Evolutionary conservation across 1,140 invertebrate species (phyloP), one percentile per base, ranked within the genome.

Genomic region (Atta colombica): DNA sequence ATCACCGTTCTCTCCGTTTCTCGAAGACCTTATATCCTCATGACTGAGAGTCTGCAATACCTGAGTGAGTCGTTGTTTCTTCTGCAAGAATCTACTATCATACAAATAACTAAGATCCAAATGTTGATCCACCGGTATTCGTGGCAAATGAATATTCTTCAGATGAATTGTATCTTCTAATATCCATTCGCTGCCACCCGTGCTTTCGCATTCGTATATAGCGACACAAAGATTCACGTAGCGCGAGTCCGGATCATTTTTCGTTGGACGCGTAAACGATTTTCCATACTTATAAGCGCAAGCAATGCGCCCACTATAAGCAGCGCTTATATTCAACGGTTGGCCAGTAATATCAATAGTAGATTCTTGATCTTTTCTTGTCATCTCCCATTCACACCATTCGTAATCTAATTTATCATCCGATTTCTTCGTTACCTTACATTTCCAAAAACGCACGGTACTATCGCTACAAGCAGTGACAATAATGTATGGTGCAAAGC

Each of bases 171-270:
- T 99, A 92, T 99, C 99, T 95, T 99, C 99, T n/a, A 99, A 95
- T n/a, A 99, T 97, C 99, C 99, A 99, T 94, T 99, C 99, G n/a
- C 97, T 97, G 85, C 98, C 99, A 81, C 99, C 99, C 39, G 99
- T 99, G 88, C 99, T 99, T 96, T 99, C 99, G 94, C 99, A 99
- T 95, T 99, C 99, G 95, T 99, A 99, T 87, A 99, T 99, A n/a
- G 98, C 98, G 3, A 99, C 98, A 93, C 98, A 98, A 0, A 99
- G 96, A 94, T 99, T 99, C 58, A 99, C 98, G 94, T 98, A 99
- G 61, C 98, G 96, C 0, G 97, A 98, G 91, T 98, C 97, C 0
- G 97, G 97, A 93, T 98, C 97, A 39, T 95, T 96, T 94, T 97
- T 98, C 90, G 97, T 97, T 0, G 97, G 97, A 2, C 97, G 95